A percentile compares a stretch with the other conserved stretches of the same genome.
Conservation (phyloP, 2,888 invertebrate species). For the Phragmatobia fuliginosa region DNA sequence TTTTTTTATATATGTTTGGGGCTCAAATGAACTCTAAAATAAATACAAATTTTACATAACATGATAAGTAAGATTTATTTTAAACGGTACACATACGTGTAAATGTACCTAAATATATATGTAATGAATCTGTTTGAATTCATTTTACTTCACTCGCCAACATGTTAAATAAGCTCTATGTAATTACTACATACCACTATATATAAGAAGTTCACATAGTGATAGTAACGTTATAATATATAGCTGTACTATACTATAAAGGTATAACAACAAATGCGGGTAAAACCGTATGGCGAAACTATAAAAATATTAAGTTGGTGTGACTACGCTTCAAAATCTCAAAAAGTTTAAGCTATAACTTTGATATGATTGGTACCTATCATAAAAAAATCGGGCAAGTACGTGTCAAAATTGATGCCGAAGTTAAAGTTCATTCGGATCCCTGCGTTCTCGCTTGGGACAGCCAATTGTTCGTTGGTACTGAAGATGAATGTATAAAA, state of each 20-base stretch:
- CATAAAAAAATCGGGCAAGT: too few relatives aligned
- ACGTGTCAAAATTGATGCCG: constrained; percentile 66
- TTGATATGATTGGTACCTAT: too few relatives aligned
- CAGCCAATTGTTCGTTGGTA: constrained; percentile 71
- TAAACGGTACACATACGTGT: neutral
- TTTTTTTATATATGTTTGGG: neutral
- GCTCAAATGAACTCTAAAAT: neutral
- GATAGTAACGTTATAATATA: too few relatives aligned
- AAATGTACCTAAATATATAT: neutral
- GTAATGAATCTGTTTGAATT: too few relatives aligned
- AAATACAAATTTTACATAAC: neutral
- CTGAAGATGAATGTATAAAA: constrained; percentile 73
- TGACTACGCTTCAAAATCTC: too few relatives aligned
- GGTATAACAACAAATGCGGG: too few relatives aligned
- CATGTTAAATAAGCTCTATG: neutral
- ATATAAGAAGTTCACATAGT: neutral
- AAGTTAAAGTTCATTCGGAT: constrained; percentile 72
- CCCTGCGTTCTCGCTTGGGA: constrained; percentile 77
- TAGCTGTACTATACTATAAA: too few relatives aligned
- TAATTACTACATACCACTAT: neutral
- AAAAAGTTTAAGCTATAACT: too few relatives aligned
- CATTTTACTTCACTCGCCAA: neutral
- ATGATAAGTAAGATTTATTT: constrained; percentile 1
- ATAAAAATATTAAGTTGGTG: too few relatives aligned
- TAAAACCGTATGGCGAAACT: too few relatives aligned